Evolutionary conservation across 2,888 invertebrate species (phyloP).

Genomic region (Ophion costatus): DNA sequence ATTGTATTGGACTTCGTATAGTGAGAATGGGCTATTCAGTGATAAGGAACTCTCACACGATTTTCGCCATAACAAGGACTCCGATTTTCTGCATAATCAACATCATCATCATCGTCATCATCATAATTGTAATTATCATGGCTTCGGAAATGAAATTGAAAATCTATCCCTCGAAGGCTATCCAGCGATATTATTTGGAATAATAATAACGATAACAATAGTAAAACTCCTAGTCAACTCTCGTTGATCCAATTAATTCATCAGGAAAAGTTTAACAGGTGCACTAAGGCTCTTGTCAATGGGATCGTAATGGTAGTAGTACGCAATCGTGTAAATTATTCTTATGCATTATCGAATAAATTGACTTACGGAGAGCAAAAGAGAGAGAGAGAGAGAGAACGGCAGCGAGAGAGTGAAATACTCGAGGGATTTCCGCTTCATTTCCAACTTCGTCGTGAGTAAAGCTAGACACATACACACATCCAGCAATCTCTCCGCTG

Average conservation of each 20-base stretch:
- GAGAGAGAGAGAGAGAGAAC: constrained; percentile 2
- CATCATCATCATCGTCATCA: too few species aligned
- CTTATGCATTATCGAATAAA: constrained; percentile 43
- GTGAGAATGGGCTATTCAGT: too few species aligned
- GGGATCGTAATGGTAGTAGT: neutral
- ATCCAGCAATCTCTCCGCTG: constrained; percentile 7
- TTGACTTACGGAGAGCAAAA: neutral
- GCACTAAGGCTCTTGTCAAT: neutral
- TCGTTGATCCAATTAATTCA: neutral
- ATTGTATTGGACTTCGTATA: too few species aligned
- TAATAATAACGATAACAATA: neutral
- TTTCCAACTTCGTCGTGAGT: constrained; percentile 42
- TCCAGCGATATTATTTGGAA: neutral
- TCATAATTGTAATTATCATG: too few species aligned
- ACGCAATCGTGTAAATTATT: constrained; percentile 23
- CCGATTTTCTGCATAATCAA: too few species aligned
- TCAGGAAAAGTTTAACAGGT: neutral
- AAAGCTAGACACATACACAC: constrained; percentile 13
- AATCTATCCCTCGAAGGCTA: too few species aligned
- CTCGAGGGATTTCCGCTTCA: constrained; percentile 38
- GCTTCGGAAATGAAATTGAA: too few species aligned
- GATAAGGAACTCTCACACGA: too few species aligned
- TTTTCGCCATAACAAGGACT: too few species aligned
- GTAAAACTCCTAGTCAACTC: neutral
- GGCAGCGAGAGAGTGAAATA: neutral